Conservation (phyloP, 2,113 vertebrate genomes). For the Aythya baeri region DNA sequence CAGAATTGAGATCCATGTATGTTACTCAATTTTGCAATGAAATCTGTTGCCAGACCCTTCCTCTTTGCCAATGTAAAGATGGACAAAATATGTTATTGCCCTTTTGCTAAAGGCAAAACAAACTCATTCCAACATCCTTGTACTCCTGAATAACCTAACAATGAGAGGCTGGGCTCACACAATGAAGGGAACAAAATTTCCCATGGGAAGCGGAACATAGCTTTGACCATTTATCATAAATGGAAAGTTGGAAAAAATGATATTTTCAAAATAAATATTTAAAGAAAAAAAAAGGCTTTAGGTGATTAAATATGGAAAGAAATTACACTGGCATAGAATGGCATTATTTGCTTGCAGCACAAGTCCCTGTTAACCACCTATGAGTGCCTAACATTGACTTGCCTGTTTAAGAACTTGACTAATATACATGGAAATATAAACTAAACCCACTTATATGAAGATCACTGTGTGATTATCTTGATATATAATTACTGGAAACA, state of each 20-base stretch:
- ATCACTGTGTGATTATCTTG: background rate
- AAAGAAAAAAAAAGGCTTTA: background rate
- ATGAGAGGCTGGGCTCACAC: background rate
- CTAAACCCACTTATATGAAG: background rate
- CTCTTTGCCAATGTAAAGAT: background rate
- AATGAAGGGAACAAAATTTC: constrained; percentile 45
- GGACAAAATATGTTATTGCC: background rate
- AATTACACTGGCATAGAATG: background rate
- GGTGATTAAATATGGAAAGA: background rate
- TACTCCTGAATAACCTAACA: constrained; percentile 3
- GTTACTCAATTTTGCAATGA: background rate
- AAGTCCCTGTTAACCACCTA: background rate
- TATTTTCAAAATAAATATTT: constrained; percentile 20
- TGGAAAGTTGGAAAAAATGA: background rate
- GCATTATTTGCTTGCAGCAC: background rate
- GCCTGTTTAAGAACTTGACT: background rate
- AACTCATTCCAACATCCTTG: background rate
- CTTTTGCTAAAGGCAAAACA: constrained; percentile 51
- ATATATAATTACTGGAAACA: background rate
- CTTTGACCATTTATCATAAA: constrained; percentile 15
- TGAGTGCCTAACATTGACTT: background rate
- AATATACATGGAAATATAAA: background rate
- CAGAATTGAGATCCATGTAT: background rate
- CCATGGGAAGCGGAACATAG: constrained; percentile 18
- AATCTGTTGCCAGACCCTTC: background rate